These are phyloP conservation scores for Nephotettix cincticeps DNA, from an alignment of 1,140 invertebrate species.

Conservation along the genomic window DNA sequence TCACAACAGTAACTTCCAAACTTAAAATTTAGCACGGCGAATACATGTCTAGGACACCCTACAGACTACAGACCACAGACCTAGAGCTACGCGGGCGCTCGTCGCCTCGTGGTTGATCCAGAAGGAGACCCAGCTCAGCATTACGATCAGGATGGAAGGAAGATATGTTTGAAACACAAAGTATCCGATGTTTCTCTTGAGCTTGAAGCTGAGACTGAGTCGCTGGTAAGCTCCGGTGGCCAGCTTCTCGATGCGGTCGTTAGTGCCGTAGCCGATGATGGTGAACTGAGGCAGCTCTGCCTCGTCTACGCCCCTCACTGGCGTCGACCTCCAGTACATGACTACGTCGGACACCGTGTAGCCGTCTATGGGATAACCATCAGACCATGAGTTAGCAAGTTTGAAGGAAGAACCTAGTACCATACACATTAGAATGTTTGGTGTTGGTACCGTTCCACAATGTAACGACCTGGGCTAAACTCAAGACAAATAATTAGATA, in stretches of 20 bases:
- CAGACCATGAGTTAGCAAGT: too few relatives aligned
- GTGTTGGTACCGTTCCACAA: too few relatives aligned
- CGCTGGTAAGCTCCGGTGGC: constrained; percentile 93
- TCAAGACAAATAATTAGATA: too few relatives aligned
- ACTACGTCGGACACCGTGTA: constrained; percentile 95
- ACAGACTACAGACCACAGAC: too few relatives aligned
- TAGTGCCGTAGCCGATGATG: constrained; percentile 91
- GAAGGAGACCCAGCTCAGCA: constrained; percentile 87
- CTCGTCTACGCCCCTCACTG: constrained; percentile 89
- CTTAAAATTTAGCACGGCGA: too few relatives aligned
- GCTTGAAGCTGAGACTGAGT: constrained; percentile 77
- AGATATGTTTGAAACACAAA: constrained; percentile 83
- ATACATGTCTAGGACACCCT: too few relatives aligned
- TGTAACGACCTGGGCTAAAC: too few relatives aligned
- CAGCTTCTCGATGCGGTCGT: constrained; percentile 82
- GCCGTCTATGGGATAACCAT: constrained; percentile 89
- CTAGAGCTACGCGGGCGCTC: constrained; percentile 73
- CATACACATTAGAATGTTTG: too few relatives aligned
- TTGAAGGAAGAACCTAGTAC: too few relatives aligned
- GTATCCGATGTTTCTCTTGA: constrained; percentile 77
- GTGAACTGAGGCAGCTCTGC: constrained; percentile 95
- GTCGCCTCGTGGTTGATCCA: constrained; percentile 86
- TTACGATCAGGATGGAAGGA: constrained; percentile 79
- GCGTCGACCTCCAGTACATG: constrained; percentile 92
- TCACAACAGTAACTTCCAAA: too few relatives aligned